Evolutionary conservation across 2,888 invertebrate species (phyloP), one percentile per base, ranked within the genome.

Genomic region (Patella depressa): DNA sequence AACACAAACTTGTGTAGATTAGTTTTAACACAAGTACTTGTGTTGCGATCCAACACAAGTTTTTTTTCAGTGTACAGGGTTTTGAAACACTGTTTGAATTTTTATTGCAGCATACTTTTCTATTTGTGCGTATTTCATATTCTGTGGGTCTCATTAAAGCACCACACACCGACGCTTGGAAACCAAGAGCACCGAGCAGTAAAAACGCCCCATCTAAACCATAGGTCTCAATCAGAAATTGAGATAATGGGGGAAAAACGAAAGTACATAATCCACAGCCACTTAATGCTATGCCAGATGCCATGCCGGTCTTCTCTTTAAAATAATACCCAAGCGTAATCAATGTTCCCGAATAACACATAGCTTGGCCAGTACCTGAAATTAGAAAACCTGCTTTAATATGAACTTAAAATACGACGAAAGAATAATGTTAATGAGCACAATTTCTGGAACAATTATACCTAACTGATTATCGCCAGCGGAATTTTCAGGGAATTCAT

Each of bases 121-220:
- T 65, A 3, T 24, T 19, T 14, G 19, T 65, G 11, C 19, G 3
- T 24, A 24, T 3, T 14, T 65, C 65, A 65, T 24, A 65, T 24
- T 65, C 24, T 1, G 65, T 65, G 19, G 65, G 65, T 65, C 65
- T 65, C 65, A 65, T 65, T 24, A 65, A 14, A 24, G 65, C 65
- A 65, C 65, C 65, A 65, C 65, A 65, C 19, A 65, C 65, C 19
- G 65, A 24, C 11, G 65, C 19, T 65, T 65, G 65, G 65, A 65
- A 24, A 24, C 65, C 65, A 24, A 65, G 24, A 65, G 65, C 65
- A 65, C 65, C 65, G 24, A 65, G 65, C 19, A 65, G 65, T 24
- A 65, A 24, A 65, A 65, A 65, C 3, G 65, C 24, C 11, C 65
- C 65, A 24, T 65, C 24, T 24, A 65, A 65, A 12, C 65, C 65